Conservation (phyloP, 2,888 invertebrate genomes). For the Nipponacmea schrenckii region DNA sequence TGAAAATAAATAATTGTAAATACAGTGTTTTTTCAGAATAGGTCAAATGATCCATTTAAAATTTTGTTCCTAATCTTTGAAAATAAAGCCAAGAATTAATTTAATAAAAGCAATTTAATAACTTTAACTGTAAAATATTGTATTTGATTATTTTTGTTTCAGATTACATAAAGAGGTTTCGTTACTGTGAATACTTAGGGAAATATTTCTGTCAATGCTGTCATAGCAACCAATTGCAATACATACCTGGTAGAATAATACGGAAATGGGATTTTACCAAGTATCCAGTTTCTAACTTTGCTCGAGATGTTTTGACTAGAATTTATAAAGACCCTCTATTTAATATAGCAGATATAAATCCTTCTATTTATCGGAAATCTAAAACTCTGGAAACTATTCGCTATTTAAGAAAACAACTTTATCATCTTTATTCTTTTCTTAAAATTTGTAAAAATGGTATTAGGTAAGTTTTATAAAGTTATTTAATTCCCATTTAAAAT, state of each 20-base stretch:
- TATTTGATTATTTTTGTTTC: neutral
- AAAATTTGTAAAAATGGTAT: constrained; percentile 79
- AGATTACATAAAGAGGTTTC: constrained; percentile 74
- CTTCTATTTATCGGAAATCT: constrained; percentile 75
- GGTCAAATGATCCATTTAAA: too few relatives aligned
- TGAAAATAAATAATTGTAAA: too few relatives aligned
- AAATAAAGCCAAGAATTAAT: too few relatives aligned
- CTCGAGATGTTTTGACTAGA: constrained; percentile 79
- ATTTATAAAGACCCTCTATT: constrained; percentile 84
- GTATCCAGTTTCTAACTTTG: constrained; percentile 85
- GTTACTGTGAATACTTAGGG: constrained; percentile 86
- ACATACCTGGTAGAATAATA: constrained; percentile 73
- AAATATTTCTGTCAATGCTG: constrained; percentile 88
- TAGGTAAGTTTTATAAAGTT: constrained; percentile 39
- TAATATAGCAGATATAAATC: constrained; percentile 79
- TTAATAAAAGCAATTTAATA: too few relatives aligned
- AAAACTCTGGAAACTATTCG: constrained; percentile 75
- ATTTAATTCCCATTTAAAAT: neutral
- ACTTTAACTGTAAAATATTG: too few relatives aligned
- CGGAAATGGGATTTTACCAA: constrained; percentile 73
- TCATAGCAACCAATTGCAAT: constrained; percentile 80
- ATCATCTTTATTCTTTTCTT: constrained; percentile 79
- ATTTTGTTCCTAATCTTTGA: too few relatives aligned
- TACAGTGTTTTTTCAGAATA: neutral
- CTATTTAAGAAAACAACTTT: constrained; percentile 76